These are phyloP conservation scores for Gastracanthus pulcherrimus DNA, from an alignment of 2,888 invertebrate species.

Conservation along the genomic window DNA sequence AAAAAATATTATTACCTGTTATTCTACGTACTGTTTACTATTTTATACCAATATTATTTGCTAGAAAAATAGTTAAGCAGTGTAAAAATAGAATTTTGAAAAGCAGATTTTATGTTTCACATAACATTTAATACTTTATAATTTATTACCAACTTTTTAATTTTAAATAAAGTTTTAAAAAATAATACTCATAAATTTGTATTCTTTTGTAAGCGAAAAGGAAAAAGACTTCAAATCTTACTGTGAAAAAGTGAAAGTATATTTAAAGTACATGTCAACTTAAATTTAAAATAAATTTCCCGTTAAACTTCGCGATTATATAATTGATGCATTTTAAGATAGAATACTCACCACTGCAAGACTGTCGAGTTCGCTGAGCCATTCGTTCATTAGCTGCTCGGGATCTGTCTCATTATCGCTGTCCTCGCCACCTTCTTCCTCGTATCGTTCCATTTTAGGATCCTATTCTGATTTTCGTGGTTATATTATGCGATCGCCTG, in stretches of 20 bases:
- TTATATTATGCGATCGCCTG: slow-evolving; percentile 29
- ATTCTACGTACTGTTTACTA: no score
- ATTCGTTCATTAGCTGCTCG: slow-evolving; percentile 87
- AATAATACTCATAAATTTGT: no score
- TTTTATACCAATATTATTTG: no score
- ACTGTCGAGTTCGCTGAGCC: slow-evolving; percentile 87
- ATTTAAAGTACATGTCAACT: slow-evolving; percentile 1
- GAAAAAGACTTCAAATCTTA: background rate
- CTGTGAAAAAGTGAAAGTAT: background rate
- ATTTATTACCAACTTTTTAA: no score
- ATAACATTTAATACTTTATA: no score
- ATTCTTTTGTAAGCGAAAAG: no score
- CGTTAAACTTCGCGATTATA: background rate
- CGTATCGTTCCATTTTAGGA: slow-evolving; percentile 73
- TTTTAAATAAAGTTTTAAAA: no score
- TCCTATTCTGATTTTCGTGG: slow-evolving; percentile 21
- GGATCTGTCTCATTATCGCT: slow-evolving; percentile 85
- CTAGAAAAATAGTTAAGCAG: no score
- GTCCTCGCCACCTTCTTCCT: slow-evolving; percentile 79
- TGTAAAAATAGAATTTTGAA: no score
- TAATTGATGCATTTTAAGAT: slow-evolving; percentile 17
- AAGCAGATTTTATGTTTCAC: no score
- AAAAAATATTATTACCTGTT: no score
- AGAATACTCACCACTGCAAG: slow-evolving; percentile 84
- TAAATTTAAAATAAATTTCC: background rate